Evolutionary conservation across 2,797 vertebrate species (phyloP).

Genomic region (Cuniculus paca): DNA sequence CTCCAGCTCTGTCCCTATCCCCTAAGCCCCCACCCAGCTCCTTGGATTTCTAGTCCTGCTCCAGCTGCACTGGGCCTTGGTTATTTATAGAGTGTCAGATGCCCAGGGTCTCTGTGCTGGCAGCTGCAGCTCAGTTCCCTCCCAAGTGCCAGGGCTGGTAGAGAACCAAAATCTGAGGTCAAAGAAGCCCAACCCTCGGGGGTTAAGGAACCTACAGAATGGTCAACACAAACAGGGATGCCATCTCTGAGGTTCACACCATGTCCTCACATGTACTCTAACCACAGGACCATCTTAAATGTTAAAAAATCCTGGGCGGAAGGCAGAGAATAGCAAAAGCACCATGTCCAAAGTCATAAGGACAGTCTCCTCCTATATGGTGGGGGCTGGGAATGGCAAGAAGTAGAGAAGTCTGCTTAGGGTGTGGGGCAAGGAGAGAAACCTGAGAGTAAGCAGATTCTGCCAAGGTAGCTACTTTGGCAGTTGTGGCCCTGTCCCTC

Average conservation of each 20-base stretch:
- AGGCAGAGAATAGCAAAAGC: not conserved
- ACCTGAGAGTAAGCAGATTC: not conserved
- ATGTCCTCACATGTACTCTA: not conserved
- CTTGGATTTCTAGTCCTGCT: conserved; percentile 75
- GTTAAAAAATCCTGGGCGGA: not conserved
- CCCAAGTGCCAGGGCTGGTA: conserved; percentile 74
- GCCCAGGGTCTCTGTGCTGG: conserved; percentile 77
- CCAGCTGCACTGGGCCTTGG: conserved; percentile 76
- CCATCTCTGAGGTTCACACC: not conserved
- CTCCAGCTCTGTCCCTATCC: conserved; percentile 27
- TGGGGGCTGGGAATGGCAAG: not conserved
- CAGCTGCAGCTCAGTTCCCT: conserved; percentile 82
- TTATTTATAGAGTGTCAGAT: conserved; percentile 91
- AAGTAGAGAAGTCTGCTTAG: conserved; percentile 23
- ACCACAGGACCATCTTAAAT: conserved; percentile 22
- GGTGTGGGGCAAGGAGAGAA: conserved; percentile 25
- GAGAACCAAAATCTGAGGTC: conserved; percentile 69
- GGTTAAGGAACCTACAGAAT: not conserved
- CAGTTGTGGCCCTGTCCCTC: conserved; percentile 58
- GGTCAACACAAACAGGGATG: not conserved
- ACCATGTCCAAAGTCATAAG: not conserved
- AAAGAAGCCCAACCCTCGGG: conserved; percentile 48
- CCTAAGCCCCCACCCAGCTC: conserved; percentile 16
- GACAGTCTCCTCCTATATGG: not conserved
- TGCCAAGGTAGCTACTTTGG: conserved; percentile 17